phyloP scores from a whole-genome alignment of 2,888 invertebrate species.

The Odontocolon sp. region DNA sequence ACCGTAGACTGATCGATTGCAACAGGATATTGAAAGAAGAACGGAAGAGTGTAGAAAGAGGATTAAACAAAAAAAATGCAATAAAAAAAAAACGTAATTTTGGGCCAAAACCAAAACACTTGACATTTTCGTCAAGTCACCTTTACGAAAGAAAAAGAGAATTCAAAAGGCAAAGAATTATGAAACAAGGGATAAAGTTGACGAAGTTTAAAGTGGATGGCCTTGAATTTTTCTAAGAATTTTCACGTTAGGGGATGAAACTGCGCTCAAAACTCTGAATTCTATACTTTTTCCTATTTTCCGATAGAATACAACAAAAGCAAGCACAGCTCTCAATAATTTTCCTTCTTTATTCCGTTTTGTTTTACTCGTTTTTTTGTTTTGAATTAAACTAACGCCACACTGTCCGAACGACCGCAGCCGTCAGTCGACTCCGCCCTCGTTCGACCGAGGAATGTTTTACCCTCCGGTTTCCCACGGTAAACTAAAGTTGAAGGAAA shows the following conservation, averaged over 20 bases:
- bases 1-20: neutral
- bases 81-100: too few species aligned
- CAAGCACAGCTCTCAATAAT: too few species aligned
- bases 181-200: neutral
- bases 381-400: conserved; percentile 15
- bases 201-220: neutral
- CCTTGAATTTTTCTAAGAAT: too few species aligned
- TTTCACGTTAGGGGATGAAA: too few species aligned
- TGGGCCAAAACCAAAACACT: too few species aligned
- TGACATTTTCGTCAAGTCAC: too few species aligned
- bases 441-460: conserved; percentile 23
- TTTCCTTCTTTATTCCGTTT: neutral
- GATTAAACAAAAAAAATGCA: too few species aligned
- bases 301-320: too few species aligned
- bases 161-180: neutral
- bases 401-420: conserved; percentile 22
- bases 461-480: conserved; percentile 25
- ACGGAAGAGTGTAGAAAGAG: neutral
- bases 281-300: neutral
- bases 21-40: neutral
- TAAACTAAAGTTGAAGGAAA: neutral
- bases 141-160: neutral
- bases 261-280: neutral
- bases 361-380: neutral
- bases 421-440: conserved; percentile 33